A percentile compares a stretch with the other conserved stretches of the same genome.
phyloP scores from a whole-genome alignment of 2,888 invertebrate species.

The Acrocyrtus sp. region DNA sequence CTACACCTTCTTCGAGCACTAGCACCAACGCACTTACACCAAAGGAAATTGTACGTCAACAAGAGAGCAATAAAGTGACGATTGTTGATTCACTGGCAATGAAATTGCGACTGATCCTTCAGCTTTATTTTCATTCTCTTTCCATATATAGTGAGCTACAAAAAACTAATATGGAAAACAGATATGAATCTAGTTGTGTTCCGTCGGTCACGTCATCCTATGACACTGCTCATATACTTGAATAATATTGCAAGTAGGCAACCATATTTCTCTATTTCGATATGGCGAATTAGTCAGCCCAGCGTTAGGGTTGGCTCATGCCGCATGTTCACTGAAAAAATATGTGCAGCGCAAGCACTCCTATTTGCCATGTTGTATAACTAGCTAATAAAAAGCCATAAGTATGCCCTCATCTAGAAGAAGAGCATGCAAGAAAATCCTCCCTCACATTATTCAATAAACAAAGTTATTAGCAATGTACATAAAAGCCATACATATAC shows the following conservation, averaged over 20 bases:
- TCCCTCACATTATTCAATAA: too few relatives aligned
- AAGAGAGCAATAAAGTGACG: constrained; percentile 1
- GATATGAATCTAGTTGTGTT: too few relatives aligned
- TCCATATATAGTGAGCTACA: constrained; percentile 33
- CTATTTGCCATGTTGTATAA: background rate
- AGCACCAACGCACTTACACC: too few relatives aligned
- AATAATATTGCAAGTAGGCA: too few relatives aligned
- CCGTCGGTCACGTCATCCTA: constrained; percentile 3
- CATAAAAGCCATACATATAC: too few relatives aligned
- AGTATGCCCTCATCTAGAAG: too few relatives aligned
- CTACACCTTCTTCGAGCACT: too few relatives aligned
- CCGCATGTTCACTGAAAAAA: too few relatives aligned
- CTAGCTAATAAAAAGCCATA: background rate
- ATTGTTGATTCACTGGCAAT: constrained; percentile 39
- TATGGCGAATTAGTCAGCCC: background rate
- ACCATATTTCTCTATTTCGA: background rate
- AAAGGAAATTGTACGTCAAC: background rate
- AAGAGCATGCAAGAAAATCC: too few relatives aligned
- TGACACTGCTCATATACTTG: background rate
- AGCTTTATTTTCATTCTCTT: constrained; percentile 39
- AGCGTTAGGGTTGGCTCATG: too few relatives aligned
- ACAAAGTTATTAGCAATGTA: too few relatives aligned
- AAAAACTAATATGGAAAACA: constrained; percentile 15
- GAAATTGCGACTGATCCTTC: constrained; percentile 44
- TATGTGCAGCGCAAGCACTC: background rate